These are phyloP conservation scores for Desoria tigrina DNA, from an alignment of 2,888 invertebrate species.

Conservation along the genomic window DNA sequence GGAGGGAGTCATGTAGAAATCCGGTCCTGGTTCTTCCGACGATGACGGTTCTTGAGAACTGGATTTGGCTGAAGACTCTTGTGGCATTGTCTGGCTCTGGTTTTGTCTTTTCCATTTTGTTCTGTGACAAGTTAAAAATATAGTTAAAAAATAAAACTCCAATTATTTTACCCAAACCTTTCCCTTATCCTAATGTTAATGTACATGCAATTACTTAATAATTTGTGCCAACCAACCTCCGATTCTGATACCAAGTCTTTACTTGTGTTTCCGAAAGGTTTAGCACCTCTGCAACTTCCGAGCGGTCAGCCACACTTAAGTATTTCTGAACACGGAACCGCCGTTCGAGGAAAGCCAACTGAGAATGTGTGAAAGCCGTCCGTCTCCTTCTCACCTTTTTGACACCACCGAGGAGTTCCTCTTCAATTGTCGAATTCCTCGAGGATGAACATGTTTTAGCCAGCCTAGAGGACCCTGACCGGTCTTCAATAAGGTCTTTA, in stretches of 20 bases:
- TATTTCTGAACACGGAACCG: slow-evolving; percentile 94
- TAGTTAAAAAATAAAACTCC: too few relatives aligned
- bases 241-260: slow-evolving; percentile 85
- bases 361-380: slow-evolving; percentile 59
- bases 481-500: slow-evolving; percentile 78
- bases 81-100: slow-evolving; percentile 72
- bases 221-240: slow-evolving; percentile 71
- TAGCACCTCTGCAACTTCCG: slow-evolving; percentile 86
- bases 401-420: slow-evolving; percentile 19
- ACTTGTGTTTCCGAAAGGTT: slow-evolving; percentile 91
- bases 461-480: slow-evolving; percentile 57
- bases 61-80: not conserved
- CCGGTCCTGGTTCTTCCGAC: slow-evolving; percentile 12
- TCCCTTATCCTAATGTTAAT: not conserved
- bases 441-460: slow-evolving; percentile 16
- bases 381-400: slow-evolving; percentile 79
- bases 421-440: slow-evolving; percentile 10
- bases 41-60: not conserved
- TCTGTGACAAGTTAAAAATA: slow-evolving; percentile 52
- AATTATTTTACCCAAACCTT: not conserved
- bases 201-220: too few relatives aligned
- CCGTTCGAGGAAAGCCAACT: slow-evolving; percentile 84
- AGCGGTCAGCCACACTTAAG: slow-evolving; percentile 86
- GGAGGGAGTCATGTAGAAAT: slow-evolving; percentile 17
- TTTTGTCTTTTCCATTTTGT: slow-evolving; percentile 66